phyloP scores from a whole-genome alignment of 2,888 invertebrate species.

The Campopleginae sp. region DNA sequence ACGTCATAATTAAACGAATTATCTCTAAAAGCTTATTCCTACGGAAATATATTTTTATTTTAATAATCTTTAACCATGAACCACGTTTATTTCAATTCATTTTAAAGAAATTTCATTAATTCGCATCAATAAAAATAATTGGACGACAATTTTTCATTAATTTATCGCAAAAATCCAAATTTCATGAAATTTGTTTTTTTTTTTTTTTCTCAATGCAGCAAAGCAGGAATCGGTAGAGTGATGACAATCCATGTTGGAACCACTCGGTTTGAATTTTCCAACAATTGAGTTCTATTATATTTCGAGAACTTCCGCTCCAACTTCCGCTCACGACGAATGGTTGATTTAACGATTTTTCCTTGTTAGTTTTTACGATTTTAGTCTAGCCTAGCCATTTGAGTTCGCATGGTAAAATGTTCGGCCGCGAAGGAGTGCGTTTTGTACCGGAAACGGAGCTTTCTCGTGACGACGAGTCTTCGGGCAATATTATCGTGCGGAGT shows the following conservation, averaged over 20 bases:
- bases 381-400: not conserved
- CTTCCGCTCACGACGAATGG: not conserved
- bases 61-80: too few species aligned
- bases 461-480: constrained; percentile 33
- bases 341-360: not conserved
- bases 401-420: not conserved
- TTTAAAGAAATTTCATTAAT: not conserved
- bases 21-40: not conserved
- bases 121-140: not conserved
- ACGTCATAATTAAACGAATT: too few species aligned
- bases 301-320: not conserved
- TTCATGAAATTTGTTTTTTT: not conserved
- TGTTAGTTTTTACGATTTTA: not conserved
- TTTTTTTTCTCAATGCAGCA: not conserved
- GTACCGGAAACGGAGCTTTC: constrained; percentile 31
- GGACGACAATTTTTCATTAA: not conserved
- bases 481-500: constrained; percentile 3
- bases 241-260: not conserved
- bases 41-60: not conserved
- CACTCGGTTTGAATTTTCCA: not conserved
- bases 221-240: not conserved
- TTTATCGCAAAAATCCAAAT: too few species aligned
- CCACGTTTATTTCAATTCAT: not conserved
- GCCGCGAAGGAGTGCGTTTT: not conserved
- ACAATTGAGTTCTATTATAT: not conserved